A percentile compares a stretch with the other conserved stretches of the same genome.
These are phyloP conservation scores for Amphilophus citrinellus DNA, from an alignment of 2,113 vertebrate genomes.

Conservation along the genomic window DNA sequence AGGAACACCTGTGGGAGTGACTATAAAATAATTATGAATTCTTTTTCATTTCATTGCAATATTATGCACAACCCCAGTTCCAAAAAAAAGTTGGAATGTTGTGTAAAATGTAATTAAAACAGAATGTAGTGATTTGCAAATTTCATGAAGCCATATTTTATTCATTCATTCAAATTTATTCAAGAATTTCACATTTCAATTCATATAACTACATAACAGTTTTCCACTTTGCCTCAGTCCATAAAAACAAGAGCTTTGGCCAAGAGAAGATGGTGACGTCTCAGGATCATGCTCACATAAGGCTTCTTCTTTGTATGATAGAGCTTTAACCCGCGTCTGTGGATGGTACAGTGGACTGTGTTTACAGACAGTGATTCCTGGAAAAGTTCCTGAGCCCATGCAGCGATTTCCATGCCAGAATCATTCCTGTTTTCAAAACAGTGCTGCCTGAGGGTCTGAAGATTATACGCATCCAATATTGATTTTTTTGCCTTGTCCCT, in stretches of 20 bases:
- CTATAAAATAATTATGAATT: not conserved
- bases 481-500: no score
- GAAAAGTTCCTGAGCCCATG: not conserved
- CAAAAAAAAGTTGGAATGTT: not conserved
- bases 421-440: not conserved
- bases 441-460: not conserved
- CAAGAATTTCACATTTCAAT: not conserved
- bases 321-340: not conserved
- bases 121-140: not conserved
- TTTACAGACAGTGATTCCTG: not conserved
- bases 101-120: not conserved
- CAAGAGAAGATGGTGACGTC: not conserved
- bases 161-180: not conserved
- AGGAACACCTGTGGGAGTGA: not conserved
- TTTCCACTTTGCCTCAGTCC: not conserved
- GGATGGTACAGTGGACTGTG: not conserved
- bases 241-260: not conserved
- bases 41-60: not conserved
- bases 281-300: fast-evolving
- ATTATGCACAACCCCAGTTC: not conserved
- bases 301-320: not conserved
- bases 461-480: not conserved
- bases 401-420: not conserved
- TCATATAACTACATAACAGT: not conserved
- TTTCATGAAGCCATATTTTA: not conserved